Evolutionary conservation across 2,888 invertebrate genomes (phyloP), one percentile per base, ranked within the genome.

Genomic region (Teinopalpus imperialis): DNA sequence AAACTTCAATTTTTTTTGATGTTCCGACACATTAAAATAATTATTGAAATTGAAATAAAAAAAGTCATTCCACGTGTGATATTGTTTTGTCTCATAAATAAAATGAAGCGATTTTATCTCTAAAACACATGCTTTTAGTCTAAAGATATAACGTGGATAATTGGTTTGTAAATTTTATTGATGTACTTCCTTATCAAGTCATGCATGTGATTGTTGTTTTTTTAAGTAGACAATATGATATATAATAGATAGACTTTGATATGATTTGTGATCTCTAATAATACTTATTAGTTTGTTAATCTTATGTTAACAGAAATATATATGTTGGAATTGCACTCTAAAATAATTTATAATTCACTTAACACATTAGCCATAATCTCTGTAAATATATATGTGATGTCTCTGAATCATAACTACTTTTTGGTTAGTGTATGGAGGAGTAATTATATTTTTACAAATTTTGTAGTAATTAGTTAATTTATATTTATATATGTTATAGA

Each of bases 231-330:
- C 51, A 57, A 56, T 68, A 60, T 69, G 67, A 54, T 56, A 53
- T 60, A 63, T 54, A 52, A 3, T 61, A 42, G 50, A 57, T 59
- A 63, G 63, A 59, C 59, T 59, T 68, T 66, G 68, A 62, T 66
- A 64, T 66, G 62, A 63, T 69, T 71, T 69, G 70, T 79, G 81
- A 81, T 82, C 81, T 81, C 81, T 70, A 55, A 65, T 66, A 65
- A 59, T 59, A 56, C 56, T 61, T 68, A 65, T 55, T 66, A 66
- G 63, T 59, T 74, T 70, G 69, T 69, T 74, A 63, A 60, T 68
- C 59, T 60, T 63, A 49, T 64, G 57, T 54, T 51, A 42, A 53
- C 31, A 42, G 49, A 49, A 51, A 27, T 32, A 43, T 39, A 47
- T 39, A 42, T 51, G 48, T 50, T 44, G 31, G 31, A 26, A 14